phyloP scores from a whole-genome alignment of 2,797 vertebrate species.

The Cuniculus paca region DNA sequence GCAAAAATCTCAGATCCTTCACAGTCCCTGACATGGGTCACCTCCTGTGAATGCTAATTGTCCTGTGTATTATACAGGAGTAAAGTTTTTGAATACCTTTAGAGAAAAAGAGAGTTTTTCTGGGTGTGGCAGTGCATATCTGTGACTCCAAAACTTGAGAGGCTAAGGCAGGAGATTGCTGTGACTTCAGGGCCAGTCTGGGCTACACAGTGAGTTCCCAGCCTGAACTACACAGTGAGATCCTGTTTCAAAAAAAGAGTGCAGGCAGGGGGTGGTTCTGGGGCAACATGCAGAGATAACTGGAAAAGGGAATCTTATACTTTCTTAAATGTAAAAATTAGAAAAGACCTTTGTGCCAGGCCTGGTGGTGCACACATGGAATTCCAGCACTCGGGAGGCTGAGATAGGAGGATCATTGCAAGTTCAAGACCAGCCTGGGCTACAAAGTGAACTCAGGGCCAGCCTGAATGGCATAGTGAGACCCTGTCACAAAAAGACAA shows the following conservation, averaged over 20 bases:
- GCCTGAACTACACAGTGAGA: neutral
- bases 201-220: neutral
- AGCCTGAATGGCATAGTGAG: too few relatives aligned
- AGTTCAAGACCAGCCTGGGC: too few relatives aligned
- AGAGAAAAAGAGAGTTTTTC: neutral
- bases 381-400: too few relatives aligned
- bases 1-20: neutral
- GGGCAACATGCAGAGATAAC: neutral
- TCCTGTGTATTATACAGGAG: neutral
- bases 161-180: neutral
- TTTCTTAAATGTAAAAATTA: constrained; percentile 15
- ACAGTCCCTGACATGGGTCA: neutral
- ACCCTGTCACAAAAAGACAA: too few relatives aligned
- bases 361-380: too few relatives aligned
- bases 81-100: neutral
- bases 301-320: neutral
- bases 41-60: neutral
- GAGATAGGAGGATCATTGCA: too few relatives aligned
- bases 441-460: too few relatives aligned
- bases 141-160: neutral
- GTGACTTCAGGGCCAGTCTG: neutral
- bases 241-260: neutral
- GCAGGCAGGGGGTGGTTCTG: neutral
- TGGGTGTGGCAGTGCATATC: neutral
- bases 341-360: neutral